These are phyloP conservation scores for Smithornis capensis DNA, from an alignment of 2,113 vertebrate species.

Conservation along the genomic window DNA sequence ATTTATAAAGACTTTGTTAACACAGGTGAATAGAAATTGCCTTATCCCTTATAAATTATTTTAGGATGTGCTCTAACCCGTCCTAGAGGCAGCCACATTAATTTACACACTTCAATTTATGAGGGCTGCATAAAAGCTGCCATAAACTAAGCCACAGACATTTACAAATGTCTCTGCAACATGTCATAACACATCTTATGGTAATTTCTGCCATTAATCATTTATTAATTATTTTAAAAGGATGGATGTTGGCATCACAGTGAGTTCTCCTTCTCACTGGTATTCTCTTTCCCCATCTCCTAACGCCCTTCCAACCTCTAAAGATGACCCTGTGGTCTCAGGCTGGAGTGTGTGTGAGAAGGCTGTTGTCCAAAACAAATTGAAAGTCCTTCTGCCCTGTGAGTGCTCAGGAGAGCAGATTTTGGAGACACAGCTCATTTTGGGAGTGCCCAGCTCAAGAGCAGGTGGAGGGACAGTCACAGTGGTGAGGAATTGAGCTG, in stretches of 20 bases:
- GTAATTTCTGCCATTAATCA: conserved; percentile 57
- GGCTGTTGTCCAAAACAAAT: neutral
- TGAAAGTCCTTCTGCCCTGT: neutral
- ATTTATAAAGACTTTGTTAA: conserved; percentile 66
- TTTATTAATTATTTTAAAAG: conserved; percentile 49
- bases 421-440: fast-evolving
- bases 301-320: neutral
- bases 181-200: conserved; percentile 65
- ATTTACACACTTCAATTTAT: conserved; percentile 65
- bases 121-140: conserved; percentile 53
- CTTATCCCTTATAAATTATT: conserved; percentile 45
- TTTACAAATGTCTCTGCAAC: conserved; percentile 65
- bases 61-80: neutral
- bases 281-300: neutral
- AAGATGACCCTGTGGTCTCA: neutral
- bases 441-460: neutral
- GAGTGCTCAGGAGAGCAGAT: neutral
- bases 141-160: conserved; percentile 47
- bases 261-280: neutral
- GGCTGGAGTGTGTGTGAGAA: neutral
- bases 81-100: conserved; percentile 33
- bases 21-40: conserved; percentile 6
- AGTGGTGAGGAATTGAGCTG: neutral
- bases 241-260: neutral
- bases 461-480: fast-evolving